Conservation (phyloP, 2,797 vertebrate species). For the Enteromius viviparus region DNA sequence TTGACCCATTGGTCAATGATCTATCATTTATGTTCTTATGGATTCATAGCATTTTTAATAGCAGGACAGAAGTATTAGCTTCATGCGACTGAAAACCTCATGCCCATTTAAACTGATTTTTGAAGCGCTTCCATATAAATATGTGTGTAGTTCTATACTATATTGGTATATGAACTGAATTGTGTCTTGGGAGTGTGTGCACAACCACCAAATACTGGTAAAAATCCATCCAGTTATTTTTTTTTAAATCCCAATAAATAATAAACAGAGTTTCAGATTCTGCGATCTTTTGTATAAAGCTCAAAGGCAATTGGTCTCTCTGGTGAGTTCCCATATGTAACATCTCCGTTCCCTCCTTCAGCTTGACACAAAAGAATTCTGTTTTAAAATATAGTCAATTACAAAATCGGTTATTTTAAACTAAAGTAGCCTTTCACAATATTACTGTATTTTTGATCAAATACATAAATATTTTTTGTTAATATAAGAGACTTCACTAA, state of each 20-base stretch:
- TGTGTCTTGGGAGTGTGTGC: no score
- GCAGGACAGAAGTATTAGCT: slow-evolving; percentile 6
- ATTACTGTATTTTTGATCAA: background rate
- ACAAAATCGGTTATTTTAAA: background rate
- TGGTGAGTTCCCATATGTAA: no score
- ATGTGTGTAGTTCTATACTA: background rate
- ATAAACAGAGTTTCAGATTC: no score
- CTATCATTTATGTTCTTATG: background rate
- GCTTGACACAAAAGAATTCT: no score
- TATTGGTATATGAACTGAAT: no score
- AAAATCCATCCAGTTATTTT: no score
- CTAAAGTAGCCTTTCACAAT: background rate
- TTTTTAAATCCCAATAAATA: no score
- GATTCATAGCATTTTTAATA: background rate
- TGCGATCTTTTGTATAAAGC: no score
- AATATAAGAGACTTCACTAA: background rate
- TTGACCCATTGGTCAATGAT: background rate
- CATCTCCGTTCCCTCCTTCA: no score
- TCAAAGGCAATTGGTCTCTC: no score
- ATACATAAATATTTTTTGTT: background rate
- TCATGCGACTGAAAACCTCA: background rate
- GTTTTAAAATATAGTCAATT: background rate
- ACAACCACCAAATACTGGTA: no score
- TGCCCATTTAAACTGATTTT: background rate
- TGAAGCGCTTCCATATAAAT: background rate